A percentile compares a stretch with the other conserved stretches of the same genome.
Evolutionary conservation across 2,888 invertebrate genomes (phyloP).

Genomic region (Gastrophysa polygoni): DNA sequence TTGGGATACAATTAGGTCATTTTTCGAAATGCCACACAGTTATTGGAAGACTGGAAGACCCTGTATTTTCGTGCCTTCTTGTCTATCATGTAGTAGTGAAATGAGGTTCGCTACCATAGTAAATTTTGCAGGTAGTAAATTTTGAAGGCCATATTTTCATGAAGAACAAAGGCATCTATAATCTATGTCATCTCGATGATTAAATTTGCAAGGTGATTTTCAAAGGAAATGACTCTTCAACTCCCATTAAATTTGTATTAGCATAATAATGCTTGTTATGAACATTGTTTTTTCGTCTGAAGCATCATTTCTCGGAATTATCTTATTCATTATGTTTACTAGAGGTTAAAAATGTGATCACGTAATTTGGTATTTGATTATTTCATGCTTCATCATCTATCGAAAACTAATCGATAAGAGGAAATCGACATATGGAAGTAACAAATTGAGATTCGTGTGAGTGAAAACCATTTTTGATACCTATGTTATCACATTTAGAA

Average conservation of each 20-base stretch:
- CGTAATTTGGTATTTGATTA: constrained; percentile 13
- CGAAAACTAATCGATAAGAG: background rate
- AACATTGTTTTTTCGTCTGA: constrained; percentile 9
- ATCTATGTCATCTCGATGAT: background rate
- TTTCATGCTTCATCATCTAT: constrained; percentile 3
- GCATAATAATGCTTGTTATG: constrained; percentile 12
- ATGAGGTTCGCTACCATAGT: too few relatives aligned
- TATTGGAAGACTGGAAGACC: too few relatives aligned
- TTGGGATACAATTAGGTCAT: too few relatives aligned
- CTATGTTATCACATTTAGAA: too few relatives aligned
- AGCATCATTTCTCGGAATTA: constrained; percentile 7
- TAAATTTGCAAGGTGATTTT: background rate
- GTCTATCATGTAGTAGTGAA: too few relatives aligned
- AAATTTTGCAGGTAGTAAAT: too few relatives aligned
- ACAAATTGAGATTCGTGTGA: too few relatives aligned
- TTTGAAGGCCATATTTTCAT: too few relatives aligned
- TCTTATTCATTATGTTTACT: constrained; percentile 8
- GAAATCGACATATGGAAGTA: background rate
- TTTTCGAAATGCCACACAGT: too few relatives aligned
- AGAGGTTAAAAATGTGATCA: constrained; percentile 7
- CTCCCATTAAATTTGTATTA: constrained; percentile 12
- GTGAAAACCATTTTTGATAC: too few relatives aligned
- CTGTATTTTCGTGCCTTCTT: too few relatives aligned
- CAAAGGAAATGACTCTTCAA: background rate
- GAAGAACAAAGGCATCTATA: background rate